These are phyloP conservation scores for Raja brachyura DNA, from an alignment of 2,113 vertebrate genomes.

Conservation along the genomic window DNA sequence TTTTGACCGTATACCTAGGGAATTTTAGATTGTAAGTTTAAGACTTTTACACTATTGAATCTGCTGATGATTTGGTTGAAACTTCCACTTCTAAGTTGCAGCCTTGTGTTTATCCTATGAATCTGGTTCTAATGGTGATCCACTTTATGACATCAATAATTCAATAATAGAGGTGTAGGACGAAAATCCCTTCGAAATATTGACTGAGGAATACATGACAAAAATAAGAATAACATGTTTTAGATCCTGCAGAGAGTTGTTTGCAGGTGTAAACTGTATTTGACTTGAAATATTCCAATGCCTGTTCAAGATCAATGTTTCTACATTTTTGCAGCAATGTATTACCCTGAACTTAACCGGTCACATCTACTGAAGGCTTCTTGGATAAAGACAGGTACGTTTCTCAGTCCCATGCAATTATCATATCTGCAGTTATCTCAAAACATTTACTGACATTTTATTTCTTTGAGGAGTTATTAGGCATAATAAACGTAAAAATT, in stretches of 20 bases:
- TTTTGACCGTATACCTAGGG: not conserved
- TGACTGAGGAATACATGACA: not conserved
- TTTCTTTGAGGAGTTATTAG: not conserved
- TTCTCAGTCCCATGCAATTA: not conserved
- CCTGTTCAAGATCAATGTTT: not conserved
- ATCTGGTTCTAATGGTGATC: not conserved
- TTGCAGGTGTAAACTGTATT: not conserved
- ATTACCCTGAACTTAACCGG: constrained; percentile 86
- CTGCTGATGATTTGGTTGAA: not conserved
- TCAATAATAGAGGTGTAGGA: not conserved
- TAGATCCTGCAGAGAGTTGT: not conserved
- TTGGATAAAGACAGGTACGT: constrained; percentile 90
- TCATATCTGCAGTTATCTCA: not conserved
- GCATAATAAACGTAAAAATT: not conserved
- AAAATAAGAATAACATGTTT: not conserved
- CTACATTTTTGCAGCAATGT: constrained; percentile 66
- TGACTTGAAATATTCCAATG: not conserved
- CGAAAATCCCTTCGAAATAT: not conserved
- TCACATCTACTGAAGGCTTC: constrained; percentile 82
- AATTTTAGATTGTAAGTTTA: not conserved
- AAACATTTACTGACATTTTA: not conserved
- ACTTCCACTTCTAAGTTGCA: not conserved
- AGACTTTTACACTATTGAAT: not conserved
- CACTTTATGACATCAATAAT: not conserved
- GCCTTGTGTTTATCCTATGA: not conserved